phyloP scores from a whole-genome alignment of 1,140 invertebrate species.

The Nasonia vitripennis region DNA sequence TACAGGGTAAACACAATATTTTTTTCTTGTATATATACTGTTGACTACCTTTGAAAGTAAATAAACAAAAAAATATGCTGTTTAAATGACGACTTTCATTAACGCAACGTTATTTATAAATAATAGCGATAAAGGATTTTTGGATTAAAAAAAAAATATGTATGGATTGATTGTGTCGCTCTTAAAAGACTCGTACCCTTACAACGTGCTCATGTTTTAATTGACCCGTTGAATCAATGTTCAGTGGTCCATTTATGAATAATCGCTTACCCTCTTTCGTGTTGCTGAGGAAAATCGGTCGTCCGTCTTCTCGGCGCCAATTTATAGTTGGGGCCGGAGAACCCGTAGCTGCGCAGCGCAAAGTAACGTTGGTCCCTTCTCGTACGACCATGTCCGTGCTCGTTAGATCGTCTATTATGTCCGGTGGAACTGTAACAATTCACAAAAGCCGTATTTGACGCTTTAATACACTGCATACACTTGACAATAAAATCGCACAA shows the following conservation, averaged over 20 bases:
- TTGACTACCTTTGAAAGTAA: background rate
- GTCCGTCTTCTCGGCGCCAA: slow-evolving; percentile 88
- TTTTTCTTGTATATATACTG: background rate
- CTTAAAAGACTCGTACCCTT: too few relatives aligned
- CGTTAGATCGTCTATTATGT: slow-evolving; percentile 89
- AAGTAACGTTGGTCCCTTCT: slow-evolving; percentile 89
- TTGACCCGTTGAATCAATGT: background rate
- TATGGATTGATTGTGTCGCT: too few relatives aligned
- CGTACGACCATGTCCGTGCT: slow-evolving; percentile 92
- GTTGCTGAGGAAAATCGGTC: slow-evolving; percentile 79
- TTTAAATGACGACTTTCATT: too few relatives aligned
- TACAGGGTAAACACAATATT: background rate
- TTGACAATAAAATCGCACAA: background rate
- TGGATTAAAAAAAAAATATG: too few relatives aligned
- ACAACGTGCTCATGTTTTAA: background rate
- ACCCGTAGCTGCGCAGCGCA: slow-evolving; percentile 87
- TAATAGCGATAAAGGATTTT: too few relatives aligned
- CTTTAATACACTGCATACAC: background rate
- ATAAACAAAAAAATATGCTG: too few relatives aligned
- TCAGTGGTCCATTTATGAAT: slow-evolving; percentile 38
- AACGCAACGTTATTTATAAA: too few relatives aligned
- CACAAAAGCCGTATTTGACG: background rate
- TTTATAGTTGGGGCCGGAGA: slow-evolving; percentile 88
- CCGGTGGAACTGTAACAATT: slow-evolving; percentile 85
- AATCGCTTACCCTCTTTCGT: slow-evolving; percentile 69